Conservation (phyloP, 1,140 invertebrate genomes). For the Rhyacophila brunnea region DNA sequence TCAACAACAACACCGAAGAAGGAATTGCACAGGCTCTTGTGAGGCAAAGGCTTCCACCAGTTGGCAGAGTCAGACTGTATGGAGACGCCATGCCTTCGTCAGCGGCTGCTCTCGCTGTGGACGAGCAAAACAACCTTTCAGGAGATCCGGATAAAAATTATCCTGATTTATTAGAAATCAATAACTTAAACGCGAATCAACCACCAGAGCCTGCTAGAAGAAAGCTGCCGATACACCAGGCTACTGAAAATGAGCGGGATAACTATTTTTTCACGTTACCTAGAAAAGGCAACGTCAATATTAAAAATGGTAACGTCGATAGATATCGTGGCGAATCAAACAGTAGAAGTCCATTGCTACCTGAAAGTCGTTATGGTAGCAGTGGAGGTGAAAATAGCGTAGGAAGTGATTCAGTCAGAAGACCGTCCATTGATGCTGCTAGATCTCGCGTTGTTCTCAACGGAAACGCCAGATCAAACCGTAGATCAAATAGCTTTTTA, state of each 20-base stretch:
- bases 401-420: slow-evolving; percentile 32
- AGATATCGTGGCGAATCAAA: slow-evolving; percentile 57
- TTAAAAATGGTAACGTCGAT: slow-evolving; percentile 40
- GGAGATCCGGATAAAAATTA: slow-evolving; percentile 62
- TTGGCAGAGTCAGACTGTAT: too few species aligned
- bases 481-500: slow-evolving; percentile 57
- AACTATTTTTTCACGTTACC: slow-evolving; percentile 63
- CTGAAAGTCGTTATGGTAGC: slow-evolving; percentile 51
- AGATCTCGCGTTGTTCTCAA: slow-evolving; percentile 1
- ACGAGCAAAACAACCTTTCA: slow-evolving; percentile 57
- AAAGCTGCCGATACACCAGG: slow-evolving; percentile 34
- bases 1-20: slow-evolving; percentile 42
- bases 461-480: slow-evolving; percentile 38
- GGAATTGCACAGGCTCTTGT: slow-evolving; percentile 34
- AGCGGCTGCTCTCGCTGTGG: slow-evolving; percentile 42
- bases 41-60: slow-evolving; percentile 35
- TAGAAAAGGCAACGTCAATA: slow-evolving; percentile 42
- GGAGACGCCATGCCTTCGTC: slow-evolving; percentile 14
- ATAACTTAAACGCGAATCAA: slow-evolving; percentile 50
- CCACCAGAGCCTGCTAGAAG: slow-evolving; percentile 40
- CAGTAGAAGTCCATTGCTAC: slow-evolving; percentile 66
- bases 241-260: slow-evolving; percentile 40
- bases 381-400: slow-evolving; percentile 46
- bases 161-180: slow-evolving; percentile 67
- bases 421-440: slow-evolving; percentile 30